Conservation (phyloP, 2,888 invertebrate species). For the Lasioglossum villosulum region DNA sequence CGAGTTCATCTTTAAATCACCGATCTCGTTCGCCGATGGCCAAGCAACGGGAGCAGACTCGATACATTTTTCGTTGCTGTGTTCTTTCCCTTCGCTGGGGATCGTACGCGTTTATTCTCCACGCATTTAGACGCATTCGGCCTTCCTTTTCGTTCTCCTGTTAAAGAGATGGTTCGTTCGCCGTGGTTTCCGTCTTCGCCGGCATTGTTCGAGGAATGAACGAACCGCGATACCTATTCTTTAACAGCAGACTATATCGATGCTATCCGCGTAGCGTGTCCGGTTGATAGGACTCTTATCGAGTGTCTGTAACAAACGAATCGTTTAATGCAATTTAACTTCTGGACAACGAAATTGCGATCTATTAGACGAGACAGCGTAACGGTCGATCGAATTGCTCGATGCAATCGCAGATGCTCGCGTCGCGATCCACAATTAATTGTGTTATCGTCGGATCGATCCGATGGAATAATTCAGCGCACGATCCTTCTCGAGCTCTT, state of each 20-base stretch:
- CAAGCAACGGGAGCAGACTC: not conserved
- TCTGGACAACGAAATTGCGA: slow-evolving; percentile 23
- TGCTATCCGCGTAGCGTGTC: slow-evolving; percentile 21
- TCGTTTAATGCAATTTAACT: slow-evolving; percentile 47
- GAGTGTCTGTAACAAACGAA: slow-evolving; percentile 40
- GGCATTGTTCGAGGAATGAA: not conserved
- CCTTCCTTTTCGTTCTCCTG: not conserved
- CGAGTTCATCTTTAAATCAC: slow-evolving; percentile 80
- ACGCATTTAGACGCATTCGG: not conserved
- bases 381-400: not conserved
- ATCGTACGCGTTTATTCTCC: not conserved
- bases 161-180: not conserved
- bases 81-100: not conserved
- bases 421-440: not conserved
- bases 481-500: not conserved
- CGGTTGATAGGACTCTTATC: slow-evolving; percentile 47
- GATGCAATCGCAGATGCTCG: not conserved
- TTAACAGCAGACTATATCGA: slow-evolving; percentile 12
- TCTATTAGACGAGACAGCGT: slow-evolving; percentile 33
- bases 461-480: too few relatives aligned
- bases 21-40: not conserved
- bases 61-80: not conserved
- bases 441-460: not conserved
- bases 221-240: slow-evolving; percentile 1
- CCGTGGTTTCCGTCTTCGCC: not conserved